Percentiles rank a stretch among this genome's conserved stretches.
Evolutionary conservation across 2,888 invertebrate species (phyloP).

Genomic region (Tromatobia lineatoria): DNA sequence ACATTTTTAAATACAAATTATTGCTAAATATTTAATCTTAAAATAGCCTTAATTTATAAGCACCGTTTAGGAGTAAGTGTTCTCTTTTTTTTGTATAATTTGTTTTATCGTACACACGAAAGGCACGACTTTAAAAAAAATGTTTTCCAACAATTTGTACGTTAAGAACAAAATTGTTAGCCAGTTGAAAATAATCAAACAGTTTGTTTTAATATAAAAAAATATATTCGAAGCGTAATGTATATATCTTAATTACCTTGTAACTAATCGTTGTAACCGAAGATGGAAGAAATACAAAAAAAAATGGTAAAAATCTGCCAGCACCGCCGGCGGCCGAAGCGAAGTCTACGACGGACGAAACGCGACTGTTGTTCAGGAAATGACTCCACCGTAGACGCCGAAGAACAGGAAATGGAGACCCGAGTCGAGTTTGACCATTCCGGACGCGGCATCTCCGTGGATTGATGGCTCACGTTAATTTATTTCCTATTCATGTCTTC

Average conservation of each 20-base stretch:
- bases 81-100: too few species aligned
- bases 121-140: background rate
- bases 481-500: background rate
- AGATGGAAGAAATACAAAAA: conserved; percentile 4
- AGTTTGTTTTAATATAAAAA: background rate
- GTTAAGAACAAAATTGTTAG: background rate
- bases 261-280: background rate
- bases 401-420: conserved; percentile 62
- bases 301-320: conserved; percentile 39
- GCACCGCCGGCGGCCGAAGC: conserved; percentile 53
- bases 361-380: conserved; percentile 60
- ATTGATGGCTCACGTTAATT: conserved; percentile 6
- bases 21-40: background rate
- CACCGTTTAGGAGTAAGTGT: background rate
- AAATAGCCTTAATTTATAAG: background rate
- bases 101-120: too few species aligned
- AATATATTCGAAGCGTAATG: background rate
- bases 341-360: conserved; percentile 63
- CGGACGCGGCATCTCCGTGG: conserved; percentile 12
- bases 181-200: background rate
- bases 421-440: conserved; percentile 41
- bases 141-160: background rate
- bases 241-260: background rate
- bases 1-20: background rate
- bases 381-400: conserved; percentile 40